Conservation (phyloP, 2,888 invertebrate genomes). For the Troides helena region DNA sequence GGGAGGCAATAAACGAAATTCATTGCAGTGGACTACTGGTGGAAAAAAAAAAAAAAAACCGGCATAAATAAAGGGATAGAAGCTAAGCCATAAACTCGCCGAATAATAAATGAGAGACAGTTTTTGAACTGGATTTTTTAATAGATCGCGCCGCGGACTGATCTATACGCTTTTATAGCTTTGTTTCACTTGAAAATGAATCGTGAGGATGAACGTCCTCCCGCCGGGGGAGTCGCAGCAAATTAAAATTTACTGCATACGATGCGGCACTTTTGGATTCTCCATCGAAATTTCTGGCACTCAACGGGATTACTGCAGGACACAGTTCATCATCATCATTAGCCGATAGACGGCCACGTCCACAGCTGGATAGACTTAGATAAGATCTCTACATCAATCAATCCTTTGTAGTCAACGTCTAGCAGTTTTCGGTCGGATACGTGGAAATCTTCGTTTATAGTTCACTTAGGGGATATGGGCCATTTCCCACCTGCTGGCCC, state of each 20-base stretch:
- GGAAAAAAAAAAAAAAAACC: constrained; percentile 32
- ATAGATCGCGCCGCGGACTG: constrained; percentile 40
- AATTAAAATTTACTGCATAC: constrained; percentile 26
- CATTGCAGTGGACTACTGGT: constrained; percentile 36
- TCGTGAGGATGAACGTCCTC: constrained; percentile 24
- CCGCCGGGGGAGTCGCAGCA: constrained; percentile 5
- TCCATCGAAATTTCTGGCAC: constrained; percentile 5
- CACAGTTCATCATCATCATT: too few relatives aligned
- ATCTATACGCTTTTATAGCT: constrained; percentile 37
- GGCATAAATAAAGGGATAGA: constrained; percentile 39
- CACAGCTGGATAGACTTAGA: too few relatives aligned
- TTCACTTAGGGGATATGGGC: too few relatives aligned
- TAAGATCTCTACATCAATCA: too few relatives aligned
- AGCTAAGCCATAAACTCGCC: constrained; percentile 39
- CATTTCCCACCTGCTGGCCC: too few relatives aligned
- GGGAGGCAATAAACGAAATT: constrained; percentile 43
- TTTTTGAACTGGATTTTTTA: constrained; percentile 42
- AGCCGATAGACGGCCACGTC: too few relatives aligned
- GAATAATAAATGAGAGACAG: constrained; percentile 40
- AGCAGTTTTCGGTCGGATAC: too few relatives aligned
- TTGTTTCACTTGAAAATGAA: constrained; percentile 33
- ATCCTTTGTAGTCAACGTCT: too few relatives aligned
- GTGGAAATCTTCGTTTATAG: too few relatives aligned
- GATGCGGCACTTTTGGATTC: constrained; percentile 6
- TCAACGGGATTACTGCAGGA: background rate